A percentile compares a stretch with the other conserved stretches of the same genome.
These are phyloP conservation scores for Tamias sibiricus DNA, from an alignment of 2,113 vertebrate genomes.

Conservation along the genomic window DNA sequence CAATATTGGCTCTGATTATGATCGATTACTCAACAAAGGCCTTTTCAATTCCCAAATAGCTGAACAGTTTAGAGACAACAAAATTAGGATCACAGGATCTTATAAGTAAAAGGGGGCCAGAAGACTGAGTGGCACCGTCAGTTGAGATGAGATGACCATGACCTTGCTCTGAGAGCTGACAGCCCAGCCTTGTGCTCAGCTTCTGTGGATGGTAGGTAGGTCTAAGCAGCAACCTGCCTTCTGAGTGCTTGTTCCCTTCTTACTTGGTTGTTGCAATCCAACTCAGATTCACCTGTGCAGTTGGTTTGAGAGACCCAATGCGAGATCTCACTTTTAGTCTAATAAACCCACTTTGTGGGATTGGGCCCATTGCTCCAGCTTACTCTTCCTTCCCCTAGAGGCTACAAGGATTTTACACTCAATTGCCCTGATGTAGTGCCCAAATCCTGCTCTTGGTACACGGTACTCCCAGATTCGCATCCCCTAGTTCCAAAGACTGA, in stretches of 20 bases:
- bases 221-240: not conserved
- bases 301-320: not conserved
- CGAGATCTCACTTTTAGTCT: not conserved
- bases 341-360: not conserved
- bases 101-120: not conserved
- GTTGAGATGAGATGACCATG: not conserved
- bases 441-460: not conserved
- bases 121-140: not conserved
- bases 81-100: not conserved
- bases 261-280: not conserved
- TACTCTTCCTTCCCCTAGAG: not conserved
- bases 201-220: not conserved
- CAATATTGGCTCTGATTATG: not conserved
- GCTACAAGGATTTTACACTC: not conserved
- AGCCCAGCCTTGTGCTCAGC: not conserved
- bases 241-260: not conserved
- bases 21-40: not conserved
- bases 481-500: not conserved
- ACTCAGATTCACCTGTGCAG: too few relatives aligned
- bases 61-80: not conserved
- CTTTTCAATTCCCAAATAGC: not conserved
- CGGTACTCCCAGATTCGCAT: not conserved
- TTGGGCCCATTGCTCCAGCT: not conserved
- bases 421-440: not conserved
- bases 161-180: accelerated